Base-by-base conservation (phyloP, 2,888 invertebrate genomes). In the Ophraella communa region DNA sequence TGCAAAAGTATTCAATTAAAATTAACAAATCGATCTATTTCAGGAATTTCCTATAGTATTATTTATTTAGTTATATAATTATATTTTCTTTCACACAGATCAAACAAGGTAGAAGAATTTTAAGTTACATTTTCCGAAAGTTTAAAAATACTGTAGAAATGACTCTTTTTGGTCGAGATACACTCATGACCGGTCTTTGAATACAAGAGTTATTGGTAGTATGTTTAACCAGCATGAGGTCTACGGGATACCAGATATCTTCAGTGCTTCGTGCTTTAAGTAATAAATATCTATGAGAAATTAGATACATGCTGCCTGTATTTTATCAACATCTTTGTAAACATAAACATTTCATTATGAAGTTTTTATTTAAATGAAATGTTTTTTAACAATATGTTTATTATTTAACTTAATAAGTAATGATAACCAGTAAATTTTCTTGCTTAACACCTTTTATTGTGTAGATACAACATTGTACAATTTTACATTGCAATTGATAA, bases 271-370 rank as follows among this genome's bases (percentile, higher is more conserved):
- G 11, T 27, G 27, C 49, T 49, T 27, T 14, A 4, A 7, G 24
- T 17, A 23, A 49, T 49, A 49, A 49, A 49, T 49, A 14, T 49
- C 49, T 14, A 27, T 49, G 49, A 49, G 49, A 27, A 49, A 49
- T 49, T 49, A 49, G 49, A 49, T 49, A 49, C 49, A 49, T 17
- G 49, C 49, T n/a, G 23, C 24, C 17, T 49, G 24, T 49, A 27
- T 49, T 49, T 49, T 49, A 49, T 49, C 49, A 49, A 49, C 49
- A 24, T n/a, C 8, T 11, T n/a, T 49, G 49, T 49, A 49, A 5
- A 39, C 17, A 17, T 39, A 17, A 39, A 39, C 5, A 39, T 17
- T 14, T 39, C 14, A 39, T 39, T 5, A 39, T 39, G 14, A 30
- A 3, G 30, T 8, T 30, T 30, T 10, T 30, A 30, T 30, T 30